phyloP scores from a whole-genome alignment of 2,888 invertebrate species.

The Eulithis prunata region DNA sequence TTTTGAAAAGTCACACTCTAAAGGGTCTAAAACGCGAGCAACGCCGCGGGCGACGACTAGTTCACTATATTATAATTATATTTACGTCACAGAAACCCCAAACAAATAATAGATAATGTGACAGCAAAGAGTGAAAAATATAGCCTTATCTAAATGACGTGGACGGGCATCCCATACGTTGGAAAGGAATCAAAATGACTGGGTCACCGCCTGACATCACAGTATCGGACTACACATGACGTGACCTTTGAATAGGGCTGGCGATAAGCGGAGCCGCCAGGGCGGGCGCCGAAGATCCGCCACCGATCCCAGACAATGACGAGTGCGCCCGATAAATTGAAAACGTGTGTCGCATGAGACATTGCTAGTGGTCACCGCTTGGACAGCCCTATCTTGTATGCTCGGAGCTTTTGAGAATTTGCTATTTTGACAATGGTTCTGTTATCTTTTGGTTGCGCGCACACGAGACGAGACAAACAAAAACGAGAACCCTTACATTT shows the following conservation, averaged over 20 bases:
- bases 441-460: neutral
- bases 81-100: neutral
- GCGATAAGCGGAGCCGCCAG: conserved; percentile 59
- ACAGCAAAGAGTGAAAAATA: conserved; percentile 7
- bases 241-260: conserved; percentile 61
- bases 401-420: conserved; percentile 31
- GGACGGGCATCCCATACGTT: conserved; percentile 5
- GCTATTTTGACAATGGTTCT: conserved; percentile 22
- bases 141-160: neutral
- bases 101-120: neutral
- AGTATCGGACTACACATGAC: conserved; percentile 55
- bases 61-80: neutral
- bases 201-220: conserved; percentile 46
- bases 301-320: conserved; percentile 52
- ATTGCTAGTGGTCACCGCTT: conserved; percentile 48
- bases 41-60: too few relatives aligned
- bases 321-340: conserved; percentile 70
- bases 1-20: too few relatives aligned
- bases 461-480: too few relatives aligned
- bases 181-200: conserved; percentile 29
- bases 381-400: conserved; percentile 40
- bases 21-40: too few relatives aligned
- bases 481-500: too few relatives aligned
- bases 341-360: conserved; percentile 75
- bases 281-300: conserved; percentile 58